phyloP scores from a whole-genome alignment of 30 jellyfish, hydroid and myxozoan species.

The Cassiopea xamachana region DNA sequence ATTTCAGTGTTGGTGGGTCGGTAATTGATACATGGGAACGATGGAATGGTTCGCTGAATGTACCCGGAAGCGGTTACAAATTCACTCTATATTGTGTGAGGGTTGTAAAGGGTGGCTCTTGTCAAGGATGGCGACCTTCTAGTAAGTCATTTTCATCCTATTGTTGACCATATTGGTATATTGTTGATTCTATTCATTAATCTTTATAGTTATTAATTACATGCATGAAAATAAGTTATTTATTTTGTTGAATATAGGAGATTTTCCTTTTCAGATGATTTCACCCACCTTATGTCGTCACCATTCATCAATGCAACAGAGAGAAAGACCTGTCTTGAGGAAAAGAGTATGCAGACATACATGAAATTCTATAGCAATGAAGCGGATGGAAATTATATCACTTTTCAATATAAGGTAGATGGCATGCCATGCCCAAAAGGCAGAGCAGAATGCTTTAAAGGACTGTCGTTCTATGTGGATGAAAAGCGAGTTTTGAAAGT shows the following conservation, averaged over 20 bases:
- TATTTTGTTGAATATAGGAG: not conserved
- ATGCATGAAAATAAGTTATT: not conserved
- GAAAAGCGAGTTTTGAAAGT: slow-evolving; percentile 61
- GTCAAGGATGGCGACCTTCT: slow-evolving; percentile 93
- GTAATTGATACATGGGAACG: slow-evolving; percentile 80
- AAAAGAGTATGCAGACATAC: slow-evolving; percentile 72
- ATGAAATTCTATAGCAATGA: slow-evolving; percentile 44
- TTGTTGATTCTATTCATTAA: not conserved
- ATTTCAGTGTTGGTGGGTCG: slow-evolving; percentile 92
- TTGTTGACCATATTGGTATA: not conserved
- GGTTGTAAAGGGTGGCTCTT: slow-evolving; percentile 65
- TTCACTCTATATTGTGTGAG: slow-evolving; percentile 79
- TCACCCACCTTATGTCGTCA: slow-evolving; percentile 84
- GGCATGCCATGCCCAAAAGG: slow-evolving; percentile 85
- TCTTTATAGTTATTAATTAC: no score
- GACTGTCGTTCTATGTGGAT: slow-evolving; percentile 82
- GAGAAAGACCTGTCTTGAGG: slow-evolving; percentile 69
- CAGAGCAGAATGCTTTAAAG: slow-evolving; percentile 69
- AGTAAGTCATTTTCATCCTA: slow-evolving; percentile 47
- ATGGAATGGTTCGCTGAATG: slow-evolving; percentile 79
- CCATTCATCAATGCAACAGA: slow-evolving; percentile 68
- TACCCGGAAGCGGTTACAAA: slow-evolving; percentile 86
- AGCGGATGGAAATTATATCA: slow-evolving; percentile 59
- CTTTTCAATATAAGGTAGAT: slow-evolving; percentile 91
- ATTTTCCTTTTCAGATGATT: slow-evolving; percentile 66